phyloP scores from a whole-genome alignment of 2,113 vertebrate species.

The Planiliza haematocheilus region DNA sequence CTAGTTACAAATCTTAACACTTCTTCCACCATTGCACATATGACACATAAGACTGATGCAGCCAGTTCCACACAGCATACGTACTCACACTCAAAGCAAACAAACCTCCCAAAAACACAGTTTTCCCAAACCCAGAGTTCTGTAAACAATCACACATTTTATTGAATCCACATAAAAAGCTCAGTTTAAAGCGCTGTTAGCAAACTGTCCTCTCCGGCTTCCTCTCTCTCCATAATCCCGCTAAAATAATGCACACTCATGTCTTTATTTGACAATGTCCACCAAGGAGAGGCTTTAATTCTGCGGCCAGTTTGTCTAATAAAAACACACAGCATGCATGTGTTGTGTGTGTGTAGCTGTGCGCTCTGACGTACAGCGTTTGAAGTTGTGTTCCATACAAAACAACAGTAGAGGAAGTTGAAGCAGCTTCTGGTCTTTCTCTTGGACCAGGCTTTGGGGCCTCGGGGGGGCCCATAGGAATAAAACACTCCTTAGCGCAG shows the following conservation, averaged over 20 bases:
- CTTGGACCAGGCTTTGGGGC: constrained; percentile 60
- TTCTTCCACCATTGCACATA: neutral
- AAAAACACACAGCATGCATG: constrained; percentile 2
- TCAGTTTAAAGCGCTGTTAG: constrained; percentile 40
- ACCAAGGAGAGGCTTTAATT: constrained; percentile 43
- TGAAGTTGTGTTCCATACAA: constrained; percentile 75
- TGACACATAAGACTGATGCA: neutral
- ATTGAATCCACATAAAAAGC: constrained; percentile 55
- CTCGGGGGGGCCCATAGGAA: constrained; percentile 57
- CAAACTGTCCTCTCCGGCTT: constrained; percentile 1
- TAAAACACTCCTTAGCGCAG: constrained; percentile 63
- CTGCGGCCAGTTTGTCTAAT: neutral
- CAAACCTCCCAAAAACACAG: neutral
- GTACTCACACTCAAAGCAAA: neutral
- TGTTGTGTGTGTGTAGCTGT: constrained; percentile 27
- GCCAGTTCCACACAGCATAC: neutral
- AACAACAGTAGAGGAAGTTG: constrained; percentile 77
- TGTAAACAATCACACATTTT: neutral
- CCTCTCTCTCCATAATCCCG: constrained; percentile 35
- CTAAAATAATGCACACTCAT: constrained; percentile 53
- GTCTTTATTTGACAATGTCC: constrained; percentile 51
- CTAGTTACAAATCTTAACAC: neutral
- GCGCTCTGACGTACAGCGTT: constrained; percentile 59
- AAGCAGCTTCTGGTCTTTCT: constrained; percentile 82
- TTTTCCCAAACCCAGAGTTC: neutral